Evolutionary conservation across 2,797 vertebrate species (phyloP).

Genomic region (Acanthurus lineatus): DNA sequence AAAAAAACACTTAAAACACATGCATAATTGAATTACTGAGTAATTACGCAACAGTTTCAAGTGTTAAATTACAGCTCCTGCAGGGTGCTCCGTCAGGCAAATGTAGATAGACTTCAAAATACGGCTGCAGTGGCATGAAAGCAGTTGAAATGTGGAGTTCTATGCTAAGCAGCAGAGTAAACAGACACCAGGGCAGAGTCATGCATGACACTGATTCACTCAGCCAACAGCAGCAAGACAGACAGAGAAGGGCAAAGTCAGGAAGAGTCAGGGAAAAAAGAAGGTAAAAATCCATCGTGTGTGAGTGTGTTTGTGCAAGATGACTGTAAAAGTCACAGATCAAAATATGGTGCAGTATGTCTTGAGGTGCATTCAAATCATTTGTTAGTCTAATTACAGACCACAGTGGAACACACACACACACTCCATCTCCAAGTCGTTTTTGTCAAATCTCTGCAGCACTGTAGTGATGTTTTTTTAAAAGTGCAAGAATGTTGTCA

Average conservation of each 20-base stretch:
- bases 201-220: slow-evolving; percentile 71
- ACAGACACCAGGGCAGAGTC: slow-evolving; percentile 65
- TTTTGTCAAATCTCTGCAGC: slow-evolving; percentile 27
- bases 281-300: slow-evolving; percentile 38
- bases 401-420: slow-evolving; percentile 23
- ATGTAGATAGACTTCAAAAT: slow-evolving; percentile 59
- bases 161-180: slow-evolving; percentile 52
- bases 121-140: slow-evolving; percentile 30
- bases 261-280: slow-evolving; percentile 24
- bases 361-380: slow-evolving; percentile 72
- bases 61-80: slow-evolving; percentile 34
- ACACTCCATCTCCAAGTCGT: slow-evolving; percentile 24
- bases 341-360: slow-evolving; percentile 56
- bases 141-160: slow-evolving; percentile 56
- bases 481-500: slow-evolving; percentile 27
- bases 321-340: slow-evolving; percentile 48
- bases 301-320: slow-evolving; percentile 18
- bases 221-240: slow-evolving; percentile 54
- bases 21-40: slow-evolving; percentile 39
- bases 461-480: slow-evolving; percentile 5
- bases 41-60: slow-evolving; percentile 48
- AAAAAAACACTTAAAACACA: slow-evolving; percentile 32
- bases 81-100: slow-evolving; percentile 41
- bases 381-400: slow-evolving; percentile 76
- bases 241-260: slow-evolving; percentile 52